Evolutionary conservation across 2,113 vertebrate genomes (phyloP).

Genomic region (Microtus montanus): DNA sequence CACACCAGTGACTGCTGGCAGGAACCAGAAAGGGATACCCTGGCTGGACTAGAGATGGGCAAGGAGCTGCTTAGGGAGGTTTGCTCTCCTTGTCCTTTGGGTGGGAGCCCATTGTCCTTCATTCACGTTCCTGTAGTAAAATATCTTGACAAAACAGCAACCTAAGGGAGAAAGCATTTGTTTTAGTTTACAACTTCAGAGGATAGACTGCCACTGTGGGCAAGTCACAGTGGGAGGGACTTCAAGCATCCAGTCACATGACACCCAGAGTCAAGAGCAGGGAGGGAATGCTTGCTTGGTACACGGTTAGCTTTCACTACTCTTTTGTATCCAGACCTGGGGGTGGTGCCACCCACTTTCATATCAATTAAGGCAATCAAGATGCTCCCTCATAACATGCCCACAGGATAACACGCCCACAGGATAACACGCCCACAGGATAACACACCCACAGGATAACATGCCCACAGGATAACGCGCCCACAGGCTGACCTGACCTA

Average conservation of each 20-base stretch:
- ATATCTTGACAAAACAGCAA: background rate
- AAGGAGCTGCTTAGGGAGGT: too few species aligned
- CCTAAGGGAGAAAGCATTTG: background rate
- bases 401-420: background rate
- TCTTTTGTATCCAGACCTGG: background rate
- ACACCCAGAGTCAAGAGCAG: background rate
- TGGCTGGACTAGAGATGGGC: background rate
- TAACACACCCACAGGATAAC: too few species aligned
- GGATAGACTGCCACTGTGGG: background rate
- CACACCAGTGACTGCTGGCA: background rate
- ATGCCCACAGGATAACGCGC: background rate
- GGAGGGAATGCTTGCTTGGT: background rate
- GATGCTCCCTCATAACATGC: background rate
- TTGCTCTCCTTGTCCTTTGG: too few species aligned
- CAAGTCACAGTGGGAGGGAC: background rate
- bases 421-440: too few species aligned
- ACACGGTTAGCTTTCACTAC: background rate
- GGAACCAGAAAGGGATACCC: background rate
- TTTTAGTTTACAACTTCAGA: background rate
- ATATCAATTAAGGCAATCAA: background rate
- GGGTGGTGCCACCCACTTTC: background rate
- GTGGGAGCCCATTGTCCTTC: background rate
- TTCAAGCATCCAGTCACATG: background rate
- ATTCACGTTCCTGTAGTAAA: background rate
- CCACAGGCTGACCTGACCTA: background rate